Evolutionary conservation across 1,140 invertebrate species (phyloP), one percentile per base, ranked within the genome.

Genomic region (Periplaneta americana): DNA sequence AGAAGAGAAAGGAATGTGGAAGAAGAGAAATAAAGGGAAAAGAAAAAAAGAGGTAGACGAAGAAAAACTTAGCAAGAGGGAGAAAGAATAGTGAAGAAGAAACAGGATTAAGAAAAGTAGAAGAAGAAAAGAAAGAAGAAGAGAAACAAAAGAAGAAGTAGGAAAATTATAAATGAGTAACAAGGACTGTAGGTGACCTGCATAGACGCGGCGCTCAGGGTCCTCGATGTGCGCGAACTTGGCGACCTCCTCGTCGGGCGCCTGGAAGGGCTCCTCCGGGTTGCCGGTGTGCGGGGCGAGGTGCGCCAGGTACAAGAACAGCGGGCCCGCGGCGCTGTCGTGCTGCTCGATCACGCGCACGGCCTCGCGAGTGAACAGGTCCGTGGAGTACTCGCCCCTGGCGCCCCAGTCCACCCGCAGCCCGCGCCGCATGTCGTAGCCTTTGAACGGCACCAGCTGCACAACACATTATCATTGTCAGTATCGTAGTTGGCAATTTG

Each of bases 291-390:
- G 96, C 0, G 94, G 93, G 0, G 96, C 96, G 74, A 95, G 90
- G 86, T 97, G 95, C 0, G 93, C 91, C 35, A 98, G 83, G 83
- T 95, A 93, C n/a, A 98, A 86, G 85, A 97, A 97, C 80, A 98
- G 86, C 0, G 96, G 95, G 75, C 82, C 85, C 31, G 89, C 83
- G 22, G 82, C 84, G 11, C 82, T 83, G 57, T 94, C 86, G 84
- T 96, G 95, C 3, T 90, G 85, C 13, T 90, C 86, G 36, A 97
- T 96, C 0, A 96, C 85, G 74, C 89, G 83, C n/a, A 93, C 88
- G 0, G 95, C 92, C 87, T 95, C 92, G 9, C 92, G 86, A 0
- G 95, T 95, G 80, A 96, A 92, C 13, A 96, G 85, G 84, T 96
- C 93, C 0, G 96, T 96, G 1, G 95, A 91, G 86, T 97, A 97